Evolutionary conservation across 2,113 vertebrate species (phyloP).

Genomic region (Shinisaurus crocodilurus): DNA sequence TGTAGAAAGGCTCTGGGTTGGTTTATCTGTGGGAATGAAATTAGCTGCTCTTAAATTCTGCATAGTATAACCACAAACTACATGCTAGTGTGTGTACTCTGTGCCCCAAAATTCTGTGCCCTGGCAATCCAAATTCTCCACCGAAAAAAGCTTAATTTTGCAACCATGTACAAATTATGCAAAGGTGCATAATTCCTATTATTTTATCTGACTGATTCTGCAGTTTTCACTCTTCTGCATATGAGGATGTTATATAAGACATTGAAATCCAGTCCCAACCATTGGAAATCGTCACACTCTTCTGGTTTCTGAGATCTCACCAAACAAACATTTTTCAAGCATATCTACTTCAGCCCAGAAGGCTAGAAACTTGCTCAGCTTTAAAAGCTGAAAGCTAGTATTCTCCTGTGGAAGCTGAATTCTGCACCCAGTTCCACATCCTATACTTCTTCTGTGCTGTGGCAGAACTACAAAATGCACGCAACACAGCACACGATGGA

Average conservation of each 20-base stretch:
- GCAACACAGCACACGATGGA: too few relatives aligned
- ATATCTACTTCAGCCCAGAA: background rate
- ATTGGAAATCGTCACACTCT: background rate
- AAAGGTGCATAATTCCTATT: background rate
- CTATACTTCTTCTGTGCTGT: background rate
- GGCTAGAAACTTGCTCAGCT: background rate
- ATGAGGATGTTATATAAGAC: background rate
- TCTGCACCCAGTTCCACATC: background rate
- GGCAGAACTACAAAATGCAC: background rate
- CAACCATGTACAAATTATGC: background rate
- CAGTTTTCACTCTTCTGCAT: background rate
- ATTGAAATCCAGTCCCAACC: too few relatives aligned
- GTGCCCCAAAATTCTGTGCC: background rate
- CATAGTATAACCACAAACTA: background rate
- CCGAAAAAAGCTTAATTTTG: background rate
- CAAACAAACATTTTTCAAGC: background rate
- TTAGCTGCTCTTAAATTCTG: background rate
- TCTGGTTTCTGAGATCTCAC: background rate
- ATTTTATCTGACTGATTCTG: background rate
- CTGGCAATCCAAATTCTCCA: background rate
- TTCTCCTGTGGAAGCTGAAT: background rate
- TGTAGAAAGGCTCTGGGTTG: background rate
- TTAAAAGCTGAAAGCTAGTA: background rate
- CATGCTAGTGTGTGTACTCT: background rate
- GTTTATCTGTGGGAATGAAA: background rate